phyloP scores from a whole-genome alignment of 2,113 vertebrate species.

The Marcusenius ussheri region DNA sequence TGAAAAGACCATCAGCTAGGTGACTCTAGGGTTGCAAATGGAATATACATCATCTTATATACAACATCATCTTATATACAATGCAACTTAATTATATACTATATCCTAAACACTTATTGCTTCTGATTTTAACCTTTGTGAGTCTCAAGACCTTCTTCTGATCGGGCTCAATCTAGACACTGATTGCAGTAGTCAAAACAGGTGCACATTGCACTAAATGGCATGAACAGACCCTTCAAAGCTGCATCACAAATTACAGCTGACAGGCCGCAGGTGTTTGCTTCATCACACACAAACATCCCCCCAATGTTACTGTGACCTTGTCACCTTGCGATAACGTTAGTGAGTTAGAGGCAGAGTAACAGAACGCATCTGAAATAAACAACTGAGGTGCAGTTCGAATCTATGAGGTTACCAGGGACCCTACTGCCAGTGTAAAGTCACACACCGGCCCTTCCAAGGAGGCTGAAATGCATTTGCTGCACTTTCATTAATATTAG shows the following conservation, averaged over 20 bases:
- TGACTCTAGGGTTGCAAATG: not conserved
- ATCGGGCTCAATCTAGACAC: not conserved
- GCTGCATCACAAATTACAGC: constrained; percentile 7
- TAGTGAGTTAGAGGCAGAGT: not conserved
- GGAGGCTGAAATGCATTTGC: not conserved
- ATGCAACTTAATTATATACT: not conserved
- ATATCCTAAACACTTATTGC: not conserved
- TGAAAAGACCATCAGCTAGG: not conserved
- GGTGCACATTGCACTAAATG: not conserved
- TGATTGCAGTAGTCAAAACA: not conserved
- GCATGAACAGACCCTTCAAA: not conserved
- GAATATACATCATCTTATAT: not conserved
- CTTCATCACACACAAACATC: not conserved
- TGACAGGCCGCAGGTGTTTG: not conserved
- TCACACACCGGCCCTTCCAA: not conserved
- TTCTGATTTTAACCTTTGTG: not conserved
- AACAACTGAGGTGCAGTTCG: not conserved
- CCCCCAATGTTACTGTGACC: not conserved
- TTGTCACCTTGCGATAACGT: not conserved
- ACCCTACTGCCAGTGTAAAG: not conserved
- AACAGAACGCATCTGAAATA: not conserved
- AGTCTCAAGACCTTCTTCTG: not conserved
- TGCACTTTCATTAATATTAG: not conserved
- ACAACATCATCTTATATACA: not conserved
- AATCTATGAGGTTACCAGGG: too few relatives aligned